Conservation (phyloP, 2,797 vertebrate genomes). For the Margarornis squamiger region DNA sequence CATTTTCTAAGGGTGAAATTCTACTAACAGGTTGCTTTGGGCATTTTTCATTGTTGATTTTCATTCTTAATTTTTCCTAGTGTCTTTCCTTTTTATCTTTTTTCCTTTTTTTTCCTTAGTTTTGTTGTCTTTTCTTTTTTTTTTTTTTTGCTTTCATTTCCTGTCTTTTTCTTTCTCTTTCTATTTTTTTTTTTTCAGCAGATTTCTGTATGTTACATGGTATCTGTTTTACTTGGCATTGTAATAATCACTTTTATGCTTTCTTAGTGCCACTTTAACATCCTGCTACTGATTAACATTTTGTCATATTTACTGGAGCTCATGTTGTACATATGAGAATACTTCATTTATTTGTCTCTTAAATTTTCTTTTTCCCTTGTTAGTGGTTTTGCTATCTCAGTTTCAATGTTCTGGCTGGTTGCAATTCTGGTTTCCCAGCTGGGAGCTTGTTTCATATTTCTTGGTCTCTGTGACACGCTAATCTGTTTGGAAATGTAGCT, state of each 20-base stretch:
- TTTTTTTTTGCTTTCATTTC: background rate
- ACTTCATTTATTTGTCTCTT: slow-evolving; percentile 68
- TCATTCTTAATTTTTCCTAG: background rate
- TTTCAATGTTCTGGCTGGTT: slow-evolving; percentile 74
- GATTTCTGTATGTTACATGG: slow-evolving; percentile 32
- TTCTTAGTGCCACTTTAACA: slow-evolving; percentile 54
- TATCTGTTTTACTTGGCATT: slow-evolving; percentile 38
- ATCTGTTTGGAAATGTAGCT: slow-evolving; percentile 64
- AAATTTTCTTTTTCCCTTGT: slow-evolving; percentile 64
- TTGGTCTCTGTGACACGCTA: slow-evolving; percentile 42
- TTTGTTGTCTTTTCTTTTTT: background rate
- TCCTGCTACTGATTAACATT: slow-evolving; percentile 53
- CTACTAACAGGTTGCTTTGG: slow-evolving; percentile 35
- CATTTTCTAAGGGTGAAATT: slow-evolving; percentile 51
- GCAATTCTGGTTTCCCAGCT: slow-evolving; percentile 77
- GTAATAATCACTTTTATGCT: slow-evolving; percentile 58
- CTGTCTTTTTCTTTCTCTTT: background rate
- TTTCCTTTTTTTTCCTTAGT: background rate
- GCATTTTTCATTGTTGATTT: background rate
- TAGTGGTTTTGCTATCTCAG: slow-evolving; percentile 66
- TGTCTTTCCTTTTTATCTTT: background rate
- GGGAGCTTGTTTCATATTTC: slow-evolving; percentile 67
- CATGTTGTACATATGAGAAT: slow-evolving; percentile 57
- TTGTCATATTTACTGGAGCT: slow-evolving; percentile 61
- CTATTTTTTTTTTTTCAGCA: background rate